Conservation (phyloP, 2,888 invertebrate species). For the Mesorhabditis belari region DNA sequence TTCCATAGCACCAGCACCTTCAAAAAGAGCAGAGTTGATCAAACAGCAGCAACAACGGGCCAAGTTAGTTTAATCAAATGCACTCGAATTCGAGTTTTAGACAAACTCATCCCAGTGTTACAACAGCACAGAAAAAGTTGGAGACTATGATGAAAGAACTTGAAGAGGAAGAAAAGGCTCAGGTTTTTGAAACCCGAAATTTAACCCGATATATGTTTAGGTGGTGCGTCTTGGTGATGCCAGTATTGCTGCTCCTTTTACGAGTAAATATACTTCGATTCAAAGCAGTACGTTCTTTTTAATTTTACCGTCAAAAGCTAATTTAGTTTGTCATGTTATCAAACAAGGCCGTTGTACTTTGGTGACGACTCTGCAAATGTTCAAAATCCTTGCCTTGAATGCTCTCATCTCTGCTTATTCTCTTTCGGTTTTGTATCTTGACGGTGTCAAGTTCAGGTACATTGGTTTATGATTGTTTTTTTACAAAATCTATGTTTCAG, state of each 20-base stretch:
- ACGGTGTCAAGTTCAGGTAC: slow-evolving; percentile 80
- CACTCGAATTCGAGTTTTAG: not conserved
- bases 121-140: slow-evolving; percentile 58
- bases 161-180: slow-evolving; percentile 70
- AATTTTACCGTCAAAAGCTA: slow-evolving; percentile 2
- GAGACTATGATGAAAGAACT: slow-evolving; percentile 70
- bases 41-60: not conserved
- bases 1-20: too few species aligned
- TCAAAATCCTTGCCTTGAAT: slow-evolving; percentile 95
- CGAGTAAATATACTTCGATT: slow-evolving; percentile 90
- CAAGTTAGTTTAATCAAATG: not conserved
- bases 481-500: slow-evolving; percentile 57
- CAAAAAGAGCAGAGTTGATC: too few species aligned
- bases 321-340: slow-evolving; percentile 91
- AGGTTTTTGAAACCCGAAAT: not conserved
- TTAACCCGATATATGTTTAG: slow-evolving; percentile 53
- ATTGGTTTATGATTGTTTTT: not conserved
- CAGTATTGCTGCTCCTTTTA: slow-evolving; percentile 97
- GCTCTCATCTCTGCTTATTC: slow-evolving; percentile 95
- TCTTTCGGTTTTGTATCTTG: slow-evolving; percentile 88
- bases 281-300: slow-evolving; percentile 71
- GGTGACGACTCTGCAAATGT: slow-evolving; percentile 99
- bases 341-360: slow-evolving; percentile 98
- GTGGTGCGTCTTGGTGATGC: slow-evolving; percentile 95
- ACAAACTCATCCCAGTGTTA: slow-evolving; percentile 5